These are phyloP conservation scores for Scolopax bukidnonensis DNA, from an alignment of 2,797 vertebrate species.

Conservation along the genomic window DNA sequence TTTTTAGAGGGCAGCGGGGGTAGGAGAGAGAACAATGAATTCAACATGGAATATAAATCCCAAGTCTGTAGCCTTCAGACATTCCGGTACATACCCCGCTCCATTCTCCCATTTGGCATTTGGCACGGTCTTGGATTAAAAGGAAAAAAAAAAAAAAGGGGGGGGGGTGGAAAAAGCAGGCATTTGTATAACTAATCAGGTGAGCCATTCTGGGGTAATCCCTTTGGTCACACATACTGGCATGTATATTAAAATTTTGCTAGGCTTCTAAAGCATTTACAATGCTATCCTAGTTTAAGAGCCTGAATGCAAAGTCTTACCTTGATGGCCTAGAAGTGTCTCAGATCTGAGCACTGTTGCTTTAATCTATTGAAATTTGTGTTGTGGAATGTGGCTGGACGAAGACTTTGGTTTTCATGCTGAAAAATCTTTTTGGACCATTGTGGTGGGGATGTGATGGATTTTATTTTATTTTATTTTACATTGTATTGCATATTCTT, in stretches of 20 bases:
- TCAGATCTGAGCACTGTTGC: neutral
- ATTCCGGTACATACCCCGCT: neutral
- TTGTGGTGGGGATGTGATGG: neutral
- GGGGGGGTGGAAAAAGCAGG: neutral
- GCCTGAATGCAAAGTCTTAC: neutral
- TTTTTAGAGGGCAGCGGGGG: constrained; percentile 52
- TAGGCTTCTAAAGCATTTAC: constrained; percentile 15
- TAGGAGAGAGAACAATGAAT: constrained; percentile 48
- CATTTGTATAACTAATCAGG: constrained; percentile 66
- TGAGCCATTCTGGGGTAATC: constrained; percentile 52
- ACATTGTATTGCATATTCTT: accelerated
- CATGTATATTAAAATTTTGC: neutral
- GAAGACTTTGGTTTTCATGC: neutral
- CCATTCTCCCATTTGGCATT: constrained; percentile 15
- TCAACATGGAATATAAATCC: constrained; percentile 72
- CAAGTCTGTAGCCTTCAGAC: constrained; percentile 18
- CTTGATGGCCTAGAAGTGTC: neutral
- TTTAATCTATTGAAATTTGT: neutral
- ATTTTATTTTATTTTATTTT: neutral
- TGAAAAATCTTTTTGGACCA: neutral
- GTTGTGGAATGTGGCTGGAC: neutral
- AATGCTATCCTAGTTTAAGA: neutral
- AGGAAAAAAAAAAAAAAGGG: accelerated
- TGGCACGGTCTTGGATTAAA: constrained; percentile 38
- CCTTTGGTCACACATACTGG: constrained; percentile 46